Evolutionary conservation across 2,113 vertebrate genomes (phyloP).

Genomic region (Pelvicachromis taeniatus): DNA sequence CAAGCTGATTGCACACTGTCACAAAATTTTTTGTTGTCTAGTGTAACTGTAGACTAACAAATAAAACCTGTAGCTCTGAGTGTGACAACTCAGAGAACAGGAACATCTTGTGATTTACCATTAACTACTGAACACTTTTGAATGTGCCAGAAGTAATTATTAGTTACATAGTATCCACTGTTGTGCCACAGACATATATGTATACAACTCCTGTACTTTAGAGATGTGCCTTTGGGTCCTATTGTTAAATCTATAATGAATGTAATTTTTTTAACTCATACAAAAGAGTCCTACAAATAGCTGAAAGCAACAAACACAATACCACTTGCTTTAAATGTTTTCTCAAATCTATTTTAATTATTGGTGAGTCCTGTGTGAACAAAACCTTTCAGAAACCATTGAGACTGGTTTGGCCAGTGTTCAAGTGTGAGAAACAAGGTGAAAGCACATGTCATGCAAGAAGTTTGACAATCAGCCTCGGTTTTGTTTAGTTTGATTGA

Average conservation of each 20-base stretch:
- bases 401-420: not conserved
- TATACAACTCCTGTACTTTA: not conserved
- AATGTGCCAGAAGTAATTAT: not conserved
- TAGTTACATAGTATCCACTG: not conserved
- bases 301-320: not conserved
- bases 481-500: not conserved
- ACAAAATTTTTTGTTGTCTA: not conserved
- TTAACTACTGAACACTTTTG: not conserved
- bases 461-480: not conserved
- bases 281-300: not conserved
- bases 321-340: not conserved
- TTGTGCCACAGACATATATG: not conserved
- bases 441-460: not conserved
- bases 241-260: not conserved
- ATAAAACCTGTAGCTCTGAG: not conserved
- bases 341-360: not conserved
- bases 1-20: not conserved
- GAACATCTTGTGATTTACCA: not conserved
- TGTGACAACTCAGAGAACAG: not conserved
- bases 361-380: not conserved
- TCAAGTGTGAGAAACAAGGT: not conserved
- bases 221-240: not conserved
- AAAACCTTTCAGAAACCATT: not conserved
- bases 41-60: not conserved
- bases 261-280: not conserved